Conservation (phyloP, 1,140 invertebrate species). For the Drosophila baimaii region DNA sequence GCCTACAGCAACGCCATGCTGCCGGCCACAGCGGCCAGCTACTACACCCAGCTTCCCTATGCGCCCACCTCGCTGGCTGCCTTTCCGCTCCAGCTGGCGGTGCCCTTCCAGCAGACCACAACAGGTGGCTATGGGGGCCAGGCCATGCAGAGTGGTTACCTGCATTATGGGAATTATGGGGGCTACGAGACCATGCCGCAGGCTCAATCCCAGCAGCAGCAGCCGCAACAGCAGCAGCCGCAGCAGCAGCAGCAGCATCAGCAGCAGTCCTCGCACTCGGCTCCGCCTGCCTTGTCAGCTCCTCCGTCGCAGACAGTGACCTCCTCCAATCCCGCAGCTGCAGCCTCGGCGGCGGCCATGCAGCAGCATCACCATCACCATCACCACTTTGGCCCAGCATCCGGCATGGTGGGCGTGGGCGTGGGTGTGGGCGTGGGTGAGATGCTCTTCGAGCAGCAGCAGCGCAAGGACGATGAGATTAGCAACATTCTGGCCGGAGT, state of each 20-base stretch:
- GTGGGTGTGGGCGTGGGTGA: conserved; percentile 57
- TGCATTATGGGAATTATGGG: conserved; percentile 75
- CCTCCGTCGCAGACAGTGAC: conserved; percentile 48
- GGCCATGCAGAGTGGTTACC: conserved; percentile 67
- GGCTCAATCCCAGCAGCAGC: conserved; percentile 27
- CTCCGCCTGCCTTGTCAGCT: conserved; percentile 20
- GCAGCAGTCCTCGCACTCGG: conserved; percentile 33
- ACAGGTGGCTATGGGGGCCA: conserved; percentile 45
- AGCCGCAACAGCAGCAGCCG: conserved; percentile 30
- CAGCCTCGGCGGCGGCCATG: conserved; percentile 12
- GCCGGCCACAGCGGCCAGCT: conserved; percentile 52
- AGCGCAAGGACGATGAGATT: conserved; percentile 91
- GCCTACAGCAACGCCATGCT: conserved; percentile 85
- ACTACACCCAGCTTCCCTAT: conserved; percentile 78
- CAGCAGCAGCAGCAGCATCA: conserved; percentile 30
- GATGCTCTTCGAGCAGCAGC: conserved; percentile 84
- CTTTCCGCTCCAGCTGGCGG: conserved; percentile 73
- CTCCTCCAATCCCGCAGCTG: conserved; percentile 26
- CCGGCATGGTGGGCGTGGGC: conserved; percentile 53
- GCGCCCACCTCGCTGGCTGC: conserved; percentile 54
- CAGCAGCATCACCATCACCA: conserved; percentile 53
- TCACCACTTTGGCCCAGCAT: conserved; percentile 49
- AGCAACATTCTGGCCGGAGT: conserved; percentile 93
- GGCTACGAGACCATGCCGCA: conserved; percentile 55
- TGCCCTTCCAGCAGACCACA: conserved; percentile 73